Conservation (phyloP, 2,113 vertebrate species). For the Apeltes quadracus region DNA sequence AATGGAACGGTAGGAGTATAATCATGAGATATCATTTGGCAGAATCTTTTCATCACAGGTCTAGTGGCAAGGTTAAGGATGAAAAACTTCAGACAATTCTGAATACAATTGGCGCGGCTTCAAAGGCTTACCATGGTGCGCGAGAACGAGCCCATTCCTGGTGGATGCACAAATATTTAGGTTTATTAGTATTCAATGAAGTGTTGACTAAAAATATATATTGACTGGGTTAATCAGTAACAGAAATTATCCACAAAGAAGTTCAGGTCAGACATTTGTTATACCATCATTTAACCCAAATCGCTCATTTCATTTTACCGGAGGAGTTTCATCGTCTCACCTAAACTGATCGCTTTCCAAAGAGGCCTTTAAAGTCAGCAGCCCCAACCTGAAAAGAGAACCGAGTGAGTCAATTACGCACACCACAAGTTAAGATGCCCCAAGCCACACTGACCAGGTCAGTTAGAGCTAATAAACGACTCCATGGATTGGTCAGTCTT, state of each 20-base stretch:
- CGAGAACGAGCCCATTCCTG: not conserved
- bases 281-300: conserved; percentile 72
- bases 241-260: conserved; percentile 66
- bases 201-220: accelerated
- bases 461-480: not conserved
- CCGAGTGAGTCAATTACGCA: not conserved
- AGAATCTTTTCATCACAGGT: conserved; percentile 82
- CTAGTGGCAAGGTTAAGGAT: not conserved
- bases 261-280: conserved; percentile 85
- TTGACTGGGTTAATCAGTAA: conserved; percentile 66
- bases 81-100: too few species aligned
- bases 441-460: not conserved
- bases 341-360: not conserved
- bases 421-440: not conserved
- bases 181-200: conserved; percentile 11
- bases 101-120: too few species aligned
- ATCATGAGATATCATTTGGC: conserved; percentile 83
- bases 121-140: not conserved
- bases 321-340: conserved; percentile 16
- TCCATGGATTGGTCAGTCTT: not conserved
- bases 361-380: accelerated
- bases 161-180: accelerated
- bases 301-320: accelerated
- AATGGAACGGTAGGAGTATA: conserved; percentile 82
- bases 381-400: conserved; percentile 1